A percentile compares a stretch with the other conserved stretches of the same genome.
phyloP scores from a whole-genome alignment of 2,113 vertebrate species.

The Synchiropus splendidus region DNA sequence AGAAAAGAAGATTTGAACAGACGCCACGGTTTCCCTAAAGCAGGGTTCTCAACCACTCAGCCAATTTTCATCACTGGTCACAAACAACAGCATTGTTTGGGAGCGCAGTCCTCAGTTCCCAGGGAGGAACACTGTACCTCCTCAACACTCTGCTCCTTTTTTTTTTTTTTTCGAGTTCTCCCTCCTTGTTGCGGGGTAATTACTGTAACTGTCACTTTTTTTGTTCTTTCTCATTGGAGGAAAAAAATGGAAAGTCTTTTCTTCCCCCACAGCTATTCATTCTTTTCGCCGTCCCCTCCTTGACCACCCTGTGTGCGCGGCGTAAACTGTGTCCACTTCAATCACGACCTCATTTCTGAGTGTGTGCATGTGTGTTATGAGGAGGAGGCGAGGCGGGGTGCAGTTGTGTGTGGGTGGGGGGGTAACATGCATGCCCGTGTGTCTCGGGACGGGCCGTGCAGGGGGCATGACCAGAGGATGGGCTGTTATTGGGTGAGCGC shows the following conservation, averaged over 20 bases:
- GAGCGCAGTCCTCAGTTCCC: slow-evolving; percentile 52
- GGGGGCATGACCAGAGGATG: slow-evolving; percentile 51
- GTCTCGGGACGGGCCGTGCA: slow-evolving; percentile 15
- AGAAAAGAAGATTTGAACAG: slow-evolving; percentile 54
- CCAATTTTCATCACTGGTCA: slow-evolving; percentile 52
- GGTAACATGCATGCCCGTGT: slow-evolving; percentile 29
- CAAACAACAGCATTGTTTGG: slow-evolving; percentile 62
- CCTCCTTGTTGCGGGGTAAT: slow-evolving; percentile 59
- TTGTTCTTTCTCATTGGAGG: slow-evolving; percentile 71
- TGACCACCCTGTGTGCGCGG: slow-evolving; percentile 39
- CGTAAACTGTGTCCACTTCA: slow-evolving; percentile 64
- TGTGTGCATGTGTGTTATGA: slow-evolving; percentile 6
- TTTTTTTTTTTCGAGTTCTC: slow-evolving; percentile 45
- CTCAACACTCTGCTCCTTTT: slow-evolving; percentile 52
- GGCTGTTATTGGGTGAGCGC: slow-evolving; percentile 47
- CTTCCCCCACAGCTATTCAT: slow-evolving; percentile 30
- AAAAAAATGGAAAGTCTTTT: slow-evolving; percentile 65
- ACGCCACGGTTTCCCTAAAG: slow-evolving; percentile 40
- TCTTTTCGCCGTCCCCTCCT: slow-evolving; percentile 40
- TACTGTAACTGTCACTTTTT: slow-evolving; percentile 74
- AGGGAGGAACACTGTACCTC: slow-evolving; percentile 63
- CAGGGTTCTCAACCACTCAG: slow-evolving; percentile 44
- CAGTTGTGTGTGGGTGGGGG: slow-evolving; percentile 20
- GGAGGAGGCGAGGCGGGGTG: slow-evolving; percentile 13
- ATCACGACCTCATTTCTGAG: slow-evolving; percentile 67